A percentile compares a stretch with the other conserved stretches of the same genome.
Evolutionary conservation across 2,888 invertebrate genomes (phyloP).

Genomic region (Branchipolynoe longqiensis): DNA sequence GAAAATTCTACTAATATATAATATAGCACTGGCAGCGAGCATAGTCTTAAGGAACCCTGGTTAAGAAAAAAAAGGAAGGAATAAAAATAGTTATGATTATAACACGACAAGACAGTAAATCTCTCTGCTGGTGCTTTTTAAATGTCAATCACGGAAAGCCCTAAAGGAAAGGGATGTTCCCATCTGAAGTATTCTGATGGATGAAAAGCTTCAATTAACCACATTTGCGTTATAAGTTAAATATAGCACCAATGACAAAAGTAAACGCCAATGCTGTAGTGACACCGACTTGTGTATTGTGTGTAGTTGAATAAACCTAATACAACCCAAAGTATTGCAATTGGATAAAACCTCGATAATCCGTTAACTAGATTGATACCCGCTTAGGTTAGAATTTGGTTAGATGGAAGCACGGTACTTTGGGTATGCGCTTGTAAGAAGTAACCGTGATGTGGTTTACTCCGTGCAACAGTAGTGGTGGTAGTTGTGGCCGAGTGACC

Average conservation of each 20-base stretch:
- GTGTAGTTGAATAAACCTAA: no score
- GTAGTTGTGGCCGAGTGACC: neutral
- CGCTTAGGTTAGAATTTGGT: neutral
- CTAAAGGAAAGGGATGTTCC: no score
- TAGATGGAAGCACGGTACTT: neutral
- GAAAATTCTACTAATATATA: neutral
- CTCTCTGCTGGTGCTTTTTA: no score
- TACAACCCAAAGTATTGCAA: no score
- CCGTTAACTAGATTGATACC: neutral
- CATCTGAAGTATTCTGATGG: no score
- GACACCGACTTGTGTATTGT: neutral
- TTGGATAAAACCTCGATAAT: neutral
- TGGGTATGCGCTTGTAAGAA: no score
- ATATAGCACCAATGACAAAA: neutral
- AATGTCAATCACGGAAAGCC: no score
- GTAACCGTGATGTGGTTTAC: no score
- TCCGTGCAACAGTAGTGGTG: no score
- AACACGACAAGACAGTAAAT: no score
- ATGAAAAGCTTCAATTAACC: no score
- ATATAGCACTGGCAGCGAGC: neutral
- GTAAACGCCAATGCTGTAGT: neutral
- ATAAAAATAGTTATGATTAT: neutral
- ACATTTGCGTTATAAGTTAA: neutral
- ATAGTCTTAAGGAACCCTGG: neutral
- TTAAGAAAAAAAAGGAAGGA: neutral